Evolutionary conservation across 2,888 invertebrate genomes (phyloP), one percentile per base, ranked within the genome.

Genomic region (Sphaerophoria rueppellii): DNA sequence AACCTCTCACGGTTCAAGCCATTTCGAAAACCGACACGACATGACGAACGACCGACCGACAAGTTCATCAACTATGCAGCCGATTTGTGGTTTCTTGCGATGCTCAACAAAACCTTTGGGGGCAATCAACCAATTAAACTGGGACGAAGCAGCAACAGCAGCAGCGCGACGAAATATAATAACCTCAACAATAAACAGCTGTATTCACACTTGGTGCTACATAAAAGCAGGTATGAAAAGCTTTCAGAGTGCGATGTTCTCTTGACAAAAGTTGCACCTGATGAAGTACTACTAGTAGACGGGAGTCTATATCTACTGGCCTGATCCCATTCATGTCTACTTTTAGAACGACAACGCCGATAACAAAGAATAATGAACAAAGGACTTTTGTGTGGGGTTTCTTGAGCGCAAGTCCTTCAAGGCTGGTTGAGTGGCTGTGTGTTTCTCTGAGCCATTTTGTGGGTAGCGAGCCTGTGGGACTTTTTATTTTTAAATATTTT

Each of bases 41-140:
- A 75, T 63, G 67, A 79, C 40, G 61, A 65, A 79, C 63, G 74
- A 83, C 65, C 69, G 67, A 79, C 40, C 69, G 65, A 79, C 63
- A 70, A 83, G 71, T 72, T 75, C 71, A 71, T 46, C 71, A 75
- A 83, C 80, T 83, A 75, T 83, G 71, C 75, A 80, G 71, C 71
- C 83, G 83, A 83, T 80, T 80, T 83, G 83, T 75, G 83, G 83
- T 54, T 75, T 71, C 83, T 67, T 50, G 75, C 37, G 83, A 71
- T 71, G 75, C 75, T 75, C 54, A 55, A 79, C 71, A 79, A 67
- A 43, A 65, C 83, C 52, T 75, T 74, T 71, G 71, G 70, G 79
- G 55, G 55, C 75, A 83, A 83, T 79, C 79, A 79, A 40, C 34
- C 75, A 83, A 83, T 79, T 83, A 79, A 40, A 43, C 54, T 34